Base-by-base conservation (phyloP, 2,113 vertebrate species). In the Sapayoa aenigma region DNA sequence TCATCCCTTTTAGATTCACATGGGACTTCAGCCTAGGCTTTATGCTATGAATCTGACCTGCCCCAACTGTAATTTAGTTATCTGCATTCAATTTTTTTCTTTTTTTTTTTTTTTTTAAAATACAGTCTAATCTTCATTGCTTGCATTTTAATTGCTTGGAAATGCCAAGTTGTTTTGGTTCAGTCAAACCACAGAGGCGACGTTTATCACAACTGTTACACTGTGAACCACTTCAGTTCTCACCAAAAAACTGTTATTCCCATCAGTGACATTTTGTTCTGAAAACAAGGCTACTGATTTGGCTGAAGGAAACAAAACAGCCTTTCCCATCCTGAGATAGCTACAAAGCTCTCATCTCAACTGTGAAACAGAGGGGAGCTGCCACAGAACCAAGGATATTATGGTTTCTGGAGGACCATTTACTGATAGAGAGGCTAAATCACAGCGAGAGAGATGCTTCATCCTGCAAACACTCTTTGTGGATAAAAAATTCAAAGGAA, bases 251-350 rank as follows among this genome's bases (percentile, higher is more conserved):
- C 92, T 79, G 84, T 86, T 96, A 93, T 89, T 97, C 93, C 75
- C 93, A 97, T 89, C 91, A 89, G 86, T 92, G 94, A 97, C 97
- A 96, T 93, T 88, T 53, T 96, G 97, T 97, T 97, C 98, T 97
- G 94, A 97, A 97, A 98, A 98, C 97, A 98, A 97, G 97, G 96
- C 97, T 98, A 97, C 97, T 97, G 97, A 96, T 97, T 93, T 98
- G 97, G 97, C 97, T 87, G 81, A 94, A 62, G 76, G 66, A 96
- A 97, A 95, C 79, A 95, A 95, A 95, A 93, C 94, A 95, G 73
- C 52, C 30, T 94, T 93, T 90, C 87, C 80, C 53, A 81, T 65
- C 90, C 75, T 21, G 30, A 95, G 91, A 95, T 89, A 96, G 77
- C 87, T 84, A 49, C 66, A 67, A 94, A 76, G 68, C 69, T 94